Conservation (phyloP, 2,888 invertebrate genomes). For the Octodonta nipae region DNA sequence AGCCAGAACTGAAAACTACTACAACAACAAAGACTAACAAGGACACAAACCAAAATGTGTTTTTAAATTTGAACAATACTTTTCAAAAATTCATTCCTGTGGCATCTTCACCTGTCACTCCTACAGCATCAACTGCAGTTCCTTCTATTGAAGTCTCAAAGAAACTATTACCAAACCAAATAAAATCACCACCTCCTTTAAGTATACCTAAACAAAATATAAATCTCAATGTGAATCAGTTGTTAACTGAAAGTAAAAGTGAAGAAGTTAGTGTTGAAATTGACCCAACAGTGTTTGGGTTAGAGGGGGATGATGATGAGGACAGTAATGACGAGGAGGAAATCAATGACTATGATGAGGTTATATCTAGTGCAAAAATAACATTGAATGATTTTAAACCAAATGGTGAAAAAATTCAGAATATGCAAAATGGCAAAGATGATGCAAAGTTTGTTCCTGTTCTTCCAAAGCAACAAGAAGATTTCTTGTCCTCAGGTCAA, state of each 20-base stretch:
- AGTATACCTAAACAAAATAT: constrained; percentile 9
- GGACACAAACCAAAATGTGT: constrained; percentile 29
- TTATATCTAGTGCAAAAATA: constrained; percentile 24
- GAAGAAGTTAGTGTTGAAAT: constrained; percentile 33
- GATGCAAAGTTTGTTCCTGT: constrained; percentile 20
- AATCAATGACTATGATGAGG: constrained; percentile 27
- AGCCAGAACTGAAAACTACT: constrained; percentile 4
- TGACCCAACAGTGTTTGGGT: constrained; percentile 28
- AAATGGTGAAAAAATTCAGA: constrained; percentile 15
- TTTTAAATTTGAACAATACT: constrained; percentile 28
- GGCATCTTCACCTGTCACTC: constrained; percentile 13
- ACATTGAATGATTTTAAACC: constrained; percentile 15
- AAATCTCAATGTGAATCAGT: constrained; percentile 21
- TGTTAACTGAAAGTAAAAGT: constrained; percentile 25
- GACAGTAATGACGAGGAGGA: constrained; percentile 15
- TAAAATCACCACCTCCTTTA: not conserved
- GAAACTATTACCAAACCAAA: not conserved
- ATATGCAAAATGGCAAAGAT: constrained; percentile 16
- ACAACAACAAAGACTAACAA: constrained; percentile 17
- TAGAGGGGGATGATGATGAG: constrained; percentile 19
- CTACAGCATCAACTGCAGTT: constrained; percentile 8
- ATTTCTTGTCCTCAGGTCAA: constrained; percentile 21
- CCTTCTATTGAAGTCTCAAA: not conserved
- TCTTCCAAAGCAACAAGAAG: constrained; percentile 19
- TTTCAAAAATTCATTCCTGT: constrained; percentile 26